Evolutionary conservation across 53 echinoderm and acorn worm species (phyloP), one percentile per base, ranked within the genome.

Genomic region (Temnopleurus reevesii): DNA sequence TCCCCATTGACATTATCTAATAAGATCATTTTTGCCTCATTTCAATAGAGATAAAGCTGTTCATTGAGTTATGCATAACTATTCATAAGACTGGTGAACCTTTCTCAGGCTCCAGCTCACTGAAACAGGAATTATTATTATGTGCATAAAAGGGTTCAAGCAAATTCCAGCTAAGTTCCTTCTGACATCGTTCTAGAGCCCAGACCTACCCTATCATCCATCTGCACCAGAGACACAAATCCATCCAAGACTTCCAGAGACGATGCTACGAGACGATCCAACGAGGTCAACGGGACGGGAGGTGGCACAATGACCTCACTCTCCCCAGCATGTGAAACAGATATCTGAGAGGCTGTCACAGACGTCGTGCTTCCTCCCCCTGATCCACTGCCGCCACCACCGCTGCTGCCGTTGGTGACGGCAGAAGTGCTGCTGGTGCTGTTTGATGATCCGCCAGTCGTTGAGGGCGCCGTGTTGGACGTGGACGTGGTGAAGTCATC

Each of bases 241-340:
- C 97, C 97, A 30, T 97, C 97, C 85, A 97, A 53, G 4, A 95
- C 95, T 64, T 97, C 98, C 86, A 97, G 64, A 18, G 95, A 93
- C 0, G 95, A 94, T 5, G 98, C 95, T 38, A 95, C 94, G 60
- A 97, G 90, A 51, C 93, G 91, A 56, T 97, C 98, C 49, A 97
- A 80, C 21, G 95, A 93, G 28, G 95, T 94, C 86, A 95, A 55
- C 12, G 98, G 91, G 25, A 93, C 90, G 31, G 95, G 95, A 29
- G 92, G 91, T 29, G 94, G 77, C 33, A 89, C 91, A 5, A 89
- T 77, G 0, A 90, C 89, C 36, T 97, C 98, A 56, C 92, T 92
- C 84, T 95, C 98, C 54, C 86, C 76, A 21, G 86, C 53, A 35
- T 87, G 88, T 34, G 88, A 9, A 10, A 87, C 71, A 0, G 71